Evolutionary conservation across 2,888 invertebrate genomes (phyloP).

Genomic region (Platycheirus albimanus): DNA sequence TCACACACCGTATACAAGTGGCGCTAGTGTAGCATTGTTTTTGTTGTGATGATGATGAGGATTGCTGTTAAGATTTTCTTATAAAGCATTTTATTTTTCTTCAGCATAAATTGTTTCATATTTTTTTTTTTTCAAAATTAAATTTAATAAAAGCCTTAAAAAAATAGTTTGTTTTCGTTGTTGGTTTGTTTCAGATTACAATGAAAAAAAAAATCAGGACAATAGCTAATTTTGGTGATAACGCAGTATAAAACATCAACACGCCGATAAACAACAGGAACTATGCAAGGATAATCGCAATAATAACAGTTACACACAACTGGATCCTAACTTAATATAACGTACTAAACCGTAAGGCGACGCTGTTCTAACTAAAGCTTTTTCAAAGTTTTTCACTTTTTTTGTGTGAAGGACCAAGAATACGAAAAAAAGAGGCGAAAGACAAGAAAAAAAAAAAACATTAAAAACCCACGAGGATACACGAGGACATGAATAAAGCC

Average conservation of each 20-base stretch:
- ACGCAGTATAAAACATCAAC: conserved; percentile 44
- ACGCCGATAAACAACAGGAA: conserved; percentile 74
- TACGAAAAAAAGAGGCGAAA: background rate
- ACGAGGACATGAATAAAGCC: conserved; percentile 73
- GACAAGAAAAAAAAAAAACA: conserved; percentile 23
- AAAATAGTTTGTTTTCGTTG: background rate
- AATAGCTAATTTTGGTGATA: conserved; percentile 28
- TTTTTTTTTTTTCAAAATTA: background rate
- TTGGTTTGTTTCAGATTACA: no score
- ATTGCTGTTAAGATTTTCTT: conserved; percentile 1
- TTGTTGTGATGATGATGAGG: conserved; percentile 28
- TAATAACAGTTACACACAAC: conserved; percentile 77
- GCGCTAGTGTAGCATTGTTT: conserved; percentile 63
- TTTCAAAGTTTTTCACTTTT: conserved; percentile 72
- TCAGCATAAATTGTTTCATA: conserved; percentile 7
- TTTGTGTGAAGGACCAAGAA: conserved; percentile 52
- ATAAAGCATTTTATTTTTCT: conserved; percentile 12
- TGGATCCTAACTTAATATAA: conserved; percentile 80
- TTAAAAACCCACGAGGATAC: conserved; percentile 69
- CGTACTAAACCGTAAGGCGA: conserved; percentile 84
- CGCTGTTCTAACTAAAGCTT: conserved; percentile 83
- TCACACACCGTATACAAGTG: conserved; percentile 39
- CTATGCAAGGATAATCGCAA: conserved; percentile 74
- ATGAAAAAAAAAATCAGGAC: conserved; percentile 6
- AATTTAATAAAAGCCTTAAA: background rate